Evolutionary conservation across 2,888 invertebrate genomes (phyloP).

Genomic region (Allacma fusca): DNA sequence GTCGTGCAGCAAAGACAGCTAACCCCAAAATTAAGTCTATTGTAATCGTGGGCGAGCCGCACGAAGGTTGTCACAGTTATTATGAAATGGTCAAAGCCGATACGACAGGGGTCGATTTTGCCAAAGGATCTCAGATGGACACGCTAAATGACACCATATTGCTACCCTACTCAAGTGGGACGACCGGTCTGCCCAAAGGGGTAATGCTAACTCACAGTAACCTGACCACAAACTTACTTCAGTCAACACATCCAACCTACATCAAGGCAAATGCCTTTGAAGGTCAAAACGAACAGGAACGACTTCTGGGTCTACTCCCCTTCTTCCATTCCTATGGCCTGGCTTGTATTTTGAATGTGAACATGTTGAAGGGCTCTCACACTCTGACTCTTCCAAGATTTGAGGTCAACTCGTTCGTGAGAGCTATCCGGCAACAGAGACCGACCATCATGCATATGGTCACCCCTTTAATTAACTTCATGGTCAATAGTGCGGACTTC

Average conservation of each 20-base stretch:
- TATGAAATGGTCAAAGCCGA: conserved; percentile 57
- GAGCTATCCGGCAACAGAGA: conserved; percentile 52
- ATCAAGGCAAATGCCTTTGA: conserved; percentile 34
- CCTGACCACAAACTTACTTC: conserved; percentile 43
- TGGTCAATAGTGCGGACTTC: conserved; percentile 75
- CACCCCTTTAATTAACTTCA: conserved; percentile 78
- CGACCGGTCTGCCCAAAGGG: conserved; percentile 77
- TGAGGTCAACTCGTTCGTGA: conserved; percentile 50
- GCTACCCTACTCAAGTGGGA: conserved; percentile 51
- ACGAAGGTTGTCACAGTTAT: conserved; percentile 49
- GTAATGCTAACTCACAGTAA: conserved; percentile 69
- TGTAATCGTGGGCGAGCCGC: conserved; percentile 56
- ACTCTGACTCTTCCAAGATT: conserved; percentile 54
- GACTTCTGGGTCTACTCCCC: conserved; percentile 56
- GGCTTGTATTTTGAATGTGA: conserved; percentile 45
- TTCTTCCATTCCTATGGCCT: conserved; percentile 58
- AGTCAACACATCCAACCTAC: conserved; percentile 43
- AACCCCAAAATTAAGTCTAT: conserved; percentile 51
- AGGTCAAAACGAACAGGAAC: conserved; percentile 47
- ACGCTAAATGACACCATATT: conserved; percentile 44
- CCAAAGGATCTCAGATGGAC: conserved; percentile 49
- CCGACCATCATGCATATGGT: conserved; percentile 68
- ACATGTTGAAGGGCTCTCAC: conserved; percentile 48
- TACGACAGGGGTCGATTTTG: conserved; percentile 49
- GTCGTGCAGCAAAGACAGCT: conserved; percentile 41